Evolutionary conservation across 2,113 vertebrate genomes (phyloP).

Genomic region (Catharus bicknelli): DNA sequence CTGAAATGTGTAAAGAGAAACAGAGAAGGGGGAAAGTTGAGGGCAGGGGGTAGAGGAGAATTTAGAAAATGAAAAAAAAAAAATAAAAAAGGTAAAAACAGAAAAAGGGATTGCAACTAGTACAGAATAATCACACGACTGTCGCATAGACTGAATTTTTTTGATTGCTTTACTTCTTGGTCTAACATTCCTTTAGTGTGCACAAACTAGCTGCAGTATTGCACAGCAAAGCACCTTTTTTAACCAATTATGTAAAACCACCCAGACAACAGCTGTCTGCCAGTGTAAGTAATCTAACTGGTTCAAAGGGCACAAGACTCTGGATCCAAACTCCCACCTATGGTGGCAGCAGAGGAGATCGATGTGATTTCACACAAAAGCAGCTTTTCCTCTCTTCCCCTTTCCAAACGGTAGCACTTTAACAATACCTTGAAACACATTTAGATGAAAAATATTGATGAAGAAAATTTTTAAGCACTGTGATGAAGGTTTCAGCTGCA

Average conservation of each 20-base stretch:
- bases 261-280: not conserved
- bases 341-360: not conserved
- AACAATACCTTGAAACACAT: not conserved
- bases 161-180: not conserved
- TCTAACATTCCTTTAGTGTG: not conserved
- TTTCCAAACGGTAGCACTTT: not conserved
- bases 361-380: not conserved
- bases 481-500: not conserved
- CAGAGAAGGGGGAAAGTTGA: not conserved
- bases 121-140: not conserved
- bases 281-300: not conserved
- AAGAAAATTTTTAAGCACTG: not conserved
- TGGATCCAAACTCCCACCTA: not conserved
- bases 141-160: not conserved
- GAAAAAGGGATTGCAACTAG: not conserved
- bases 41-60: not conserved
- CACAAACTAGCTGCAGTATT: not conserved
- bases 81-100: not conserved
- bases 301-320: not conserved
- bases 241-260: not conserved
- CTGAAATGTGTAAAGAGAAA: not conserved
- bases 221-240: not conserved
- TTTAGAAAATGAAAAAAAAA: not conserved
- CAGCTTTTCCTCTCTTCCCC: accelerated
- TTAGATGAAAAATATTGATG: not conserved